A percentile compares a stretch with the other conserved stretches of the same genome.
These are phyloP conservation scores for Hoplias malabaricus DNA, from an alignment of 2,113 vertebrate genomes.

Conservation along the genomic window DNA sequence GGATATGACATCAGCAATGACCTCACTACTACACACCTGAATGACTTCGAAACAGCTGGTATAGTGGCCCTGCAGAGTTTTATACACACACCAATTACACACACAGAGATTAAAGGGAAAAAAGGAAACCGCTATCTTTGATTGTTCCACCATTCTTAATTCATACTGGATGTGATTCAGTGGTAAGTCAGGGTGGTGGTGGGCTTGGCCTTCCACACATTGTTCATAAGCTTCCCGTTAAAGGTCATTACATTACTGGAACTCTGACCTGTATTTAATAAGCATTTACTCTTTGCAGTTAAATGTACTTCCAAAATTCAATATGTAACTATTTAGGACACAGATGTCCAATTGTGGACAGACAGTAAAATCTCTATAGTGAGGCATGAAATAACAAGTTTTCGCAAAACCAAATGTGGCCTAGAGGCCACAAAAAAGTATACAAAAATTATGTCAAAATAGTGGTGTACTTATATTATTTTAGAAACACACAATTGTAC, in stretches of 20 bases:
- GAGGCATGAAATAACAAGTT: too few relatives aligned
- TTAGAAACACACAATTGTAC: too few relatives aligned
- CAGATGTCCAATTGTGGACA: too few relatives aligned
- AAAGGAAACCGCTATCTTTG: not conserved
- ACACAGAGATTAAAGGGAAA: not conserved
- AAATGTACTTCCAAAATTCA: too few relatives aligned
- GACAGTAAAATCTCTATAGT: too few relatives aligned
- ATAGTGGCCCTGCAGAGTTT: not conserved
- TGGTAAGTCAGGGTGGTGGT: conserved; percentile 2
- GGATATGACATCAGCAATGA: not conserved
- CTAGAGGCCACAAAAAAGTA: too few relatives aligned
- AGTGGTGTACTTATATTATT: too few relatives aligned
- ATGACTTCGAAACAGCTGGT: not conserved
- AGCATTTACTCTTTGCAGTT: too few relatives aligned
- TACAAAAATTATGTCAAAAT: too few relatives aligned
- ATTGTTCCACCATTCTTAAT: conserved; percentile 26
- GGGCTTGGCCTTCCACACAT: conserved; percentile 55
- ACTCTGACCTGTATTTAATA: not conserved
- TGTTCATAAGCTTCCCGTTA: conserved; percentile 59
- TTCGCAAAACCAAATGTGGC: too few relatives aligned
- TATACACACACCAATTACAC: not conserved
- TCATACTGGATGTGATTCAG: conserved; percentile 33
- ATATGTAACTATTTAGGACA: not conserved
- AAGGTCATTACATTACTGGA: not conserved
- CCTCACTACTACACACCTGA: conserved; percentile 5